These are phyloP conservation scores for Procapra przewalskii DNA, from an alignment of 2,113 vertebrate genomes.

Conservation along the genomic window DNA sequence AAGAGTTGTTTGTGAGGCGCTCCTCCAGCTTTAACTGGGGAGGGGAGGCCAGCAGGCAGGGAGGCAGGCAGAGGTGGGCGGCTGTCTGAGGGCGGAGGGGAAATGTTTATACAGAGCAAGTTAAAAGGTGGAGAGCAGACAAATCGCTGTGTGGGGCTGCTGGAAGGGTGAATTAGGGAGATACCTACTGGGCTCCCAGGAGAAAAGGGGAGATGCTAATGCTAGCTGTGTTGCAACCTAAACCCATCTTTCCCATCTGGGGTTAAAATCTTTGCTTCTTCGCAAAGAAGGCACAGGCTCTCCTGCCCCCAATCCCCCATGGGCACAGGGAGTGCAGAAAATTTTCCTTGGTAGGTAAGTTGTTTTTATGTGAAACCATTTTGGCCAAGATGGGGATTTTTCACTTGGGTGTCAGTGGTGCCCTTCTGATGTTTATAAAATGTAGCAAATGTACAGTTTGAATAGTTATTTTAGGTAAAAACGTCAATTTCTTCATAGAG, in stretches of 20 bases:
- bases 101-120: constrained; percentile 27
- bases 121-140: constrained; percentile 8
- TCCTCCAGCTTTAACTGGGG: constrained; percentile 48
- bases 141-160: not conserved
- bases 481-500: not conserved
- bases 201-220: not conserved
- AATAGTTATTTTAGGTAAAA: constrained; percentile 38
- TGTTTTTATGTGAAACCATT: constrained; percentile 70
- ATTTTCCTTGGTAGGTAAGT: constrained; percentile 68
- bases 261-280: constrained; percentile 9
- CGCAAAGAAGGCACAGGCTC: not conserved
- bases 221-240: not conserved
- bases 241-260: not conserved
- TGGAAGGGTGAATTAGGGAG: not conserved
- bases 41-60: constrained; percentile 35
- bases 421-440: constrained; percentile 65
- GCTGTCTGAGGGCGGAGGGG: constrained; percentile 12
- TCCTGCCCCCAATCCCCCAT: constrained; percentile 15
- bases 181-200: not conserved
- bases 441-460: constrained; percentile 50
- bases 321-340: constrained; percentile 45
- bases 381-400: constrained; percentile 62
- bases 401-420: constrained; percentile 67
- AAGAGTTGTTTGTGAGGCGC: constrained; percentile 66
- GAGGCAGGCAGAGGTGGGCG: constrained; percentile 35